phyloP scores from a whole-genome alignment of 2,888 invertebrate genomes.

The Aleiodes alternator region DNA sequence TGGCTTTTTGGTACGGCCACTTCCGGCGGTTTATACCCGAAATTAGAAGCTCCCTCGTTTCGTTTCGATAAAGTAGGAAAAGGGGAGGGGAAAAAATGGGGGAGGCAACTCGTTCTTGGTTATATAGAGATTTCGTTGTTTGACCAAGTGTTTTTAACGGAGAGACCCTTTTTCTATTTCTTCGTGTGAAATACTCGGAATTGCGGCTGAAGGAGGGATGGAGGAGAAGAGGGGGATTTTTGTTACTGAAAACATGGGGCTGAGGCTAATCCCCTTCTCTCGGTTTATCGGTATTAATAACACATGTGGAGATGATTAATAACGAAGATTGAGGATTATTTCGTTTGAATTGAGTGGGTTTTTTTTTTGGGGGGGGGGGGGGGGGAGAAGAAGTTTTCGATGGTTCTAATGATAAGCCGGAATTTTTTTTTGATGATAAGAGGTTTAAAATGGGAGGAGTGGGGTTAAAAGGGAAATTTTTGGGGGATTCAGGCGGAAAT shows the following conservation, averaged over 20 bases:
- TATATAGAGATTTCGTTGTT: constrained; percentile 46
- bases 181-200: constrained; percentile 27
- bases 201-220: background rate
- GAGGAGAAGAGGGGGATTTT: background rate
- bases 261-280: constrained; percentile 10
- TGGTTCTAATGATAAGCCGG: background rate
- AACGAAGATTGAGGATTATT: too few relatives aligned
- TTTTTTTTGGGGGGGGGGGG: too few relatives aligned
- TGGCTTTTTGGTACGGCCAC: constrained; percentile 58
- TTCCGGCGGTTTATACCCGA: constrained; percentile 67
- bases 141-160: constrained; percentile 45
- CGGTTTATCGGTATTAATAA: background rate
- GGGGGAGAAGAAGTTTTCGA: background rate
- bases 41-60: constrained; percentile 66
- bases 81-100: background rate
- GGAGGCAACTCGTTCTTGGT: constrained; percentile 25
- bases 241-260: constrained; percentile 10
- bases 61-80: constrained; percentile 63
- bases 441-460: too few relatives aligned
- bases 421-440: too few relatives aligned
- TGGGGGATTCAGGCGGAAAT: too few relatives aligned
- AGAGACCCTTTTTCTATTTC: background rate
- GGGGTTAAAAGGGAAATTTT: too few relatives aligned
- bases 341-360: too few relatives aligned
- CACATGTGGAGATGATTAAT: too few relatives aligned